Base-by-base conservation (phyloP, 2,113 vertebrate species). In the Cavia aperea region DNA sequence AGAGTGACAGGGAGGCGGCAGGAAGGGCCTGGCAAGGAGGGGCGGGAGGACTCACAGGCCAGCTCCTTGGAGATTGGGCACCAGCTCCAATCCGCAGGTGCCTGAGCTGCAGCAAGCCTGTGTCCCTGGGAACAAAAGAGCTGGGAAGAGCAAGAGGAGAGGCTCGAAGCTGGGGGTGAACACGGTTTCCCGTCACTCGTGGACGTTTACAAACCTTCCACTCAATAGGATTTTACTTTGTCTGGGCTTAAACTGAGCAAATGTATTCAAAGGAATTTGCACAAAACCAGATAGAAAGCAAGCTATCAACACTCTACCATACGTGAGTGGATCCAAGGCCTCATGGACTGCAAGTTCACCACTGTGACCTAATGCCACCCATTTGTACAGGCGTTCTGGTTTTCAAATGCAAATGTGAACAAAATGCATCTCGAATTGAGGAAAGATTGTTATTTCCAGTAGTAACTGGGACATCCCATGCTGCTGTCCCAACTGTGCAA, bases 121-220 rank as follows among this genome's bases (percentile, higher is more conserved):
- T 4, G 1, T 26, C 58, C 51, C 46, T 31, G 14, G 3, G 4
- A 33, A 65, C 58, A 39, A 66, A 79, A 56, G 36, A 10, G 0
- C 14, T 1, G 0, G 4, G 33, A 14, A 63, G 43, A 66, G 15
- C 4, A n/a, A 23, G 3, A 0, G 15, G 0, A 0, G 0, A 36
- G 58, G 39, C 8, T 8, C 56, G 33, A 39, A 46, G 13, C 39
- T 18, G 0, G 4, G 63, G 43, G 0, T 26, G 66, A 58, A 60
- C 19, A 1, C 7, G n/a, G 13, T 15, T 62, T 75, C 63, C 58
- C 89, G 56, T 33, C 79, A 65, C 68, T 58, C 23, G 46, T 23
- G 56, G 63, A 33, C 2, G 0, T 81, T 81, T 33, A 29, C 63
- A 72, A 72, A 49, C 16, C 2, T 54, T 43, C 84, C 58, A 56